phyloP scores from a whole-genome alignment of 2,113 vertebrate genomes.

The Felis chaus region DNA sequence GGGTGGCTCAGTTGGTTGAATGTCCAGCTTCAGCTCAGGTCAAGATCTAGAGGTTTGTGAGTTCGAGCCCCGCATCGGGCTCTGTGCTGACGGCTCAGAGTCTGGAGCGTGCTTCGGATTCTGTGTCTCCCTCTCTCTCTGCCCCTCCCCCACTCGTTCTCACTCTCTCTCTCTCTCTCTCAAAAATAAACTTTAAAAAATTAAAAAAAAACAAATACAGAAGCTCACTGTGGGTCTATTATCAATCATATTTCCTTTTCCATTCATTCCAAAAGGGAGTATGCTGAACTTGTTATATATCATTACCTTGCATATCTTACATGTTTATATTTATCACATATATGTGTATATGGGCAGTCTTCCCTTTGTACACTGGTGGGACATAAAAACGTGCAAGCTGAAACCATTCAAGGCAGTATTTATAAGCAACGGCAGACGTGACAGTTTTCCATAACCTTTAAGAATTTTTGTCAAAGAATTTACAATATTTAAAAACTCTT shows the following conservation, averaged over 20 bases:
- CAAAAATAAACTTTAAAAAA: background rate
- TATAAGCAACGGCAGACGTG: background rate
- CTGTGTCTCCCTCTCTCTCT: too few relatives aligned
- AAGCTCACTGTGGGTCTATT: background rate
- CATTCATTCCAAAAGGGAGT: background rate
- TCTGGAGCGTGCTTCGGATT: too few relatives aligned
- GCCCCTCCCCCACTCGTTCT: too few relatives aligned
- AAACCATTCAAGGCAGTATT: background rate
- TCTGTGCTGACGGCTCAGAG: too few relatives aligned
- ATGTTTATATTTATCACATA: background rate
- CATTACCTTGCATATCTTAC: background rate
- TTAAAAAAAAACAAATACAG: background rate
- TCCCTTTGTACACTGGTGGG: background rate
- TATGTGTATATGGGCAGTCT: background rate
- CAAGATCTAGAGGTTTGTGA: too few relatives aligned
- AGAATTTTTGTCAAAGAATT: background rate
- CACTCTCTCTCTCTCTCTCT: too few relatives aligned
- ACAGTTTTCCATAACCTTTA: background rate
- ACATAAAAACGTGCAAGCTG: background rate
- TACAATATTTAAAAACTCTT: background rate
- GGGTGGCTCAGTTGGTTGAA: too few relatives aligned
- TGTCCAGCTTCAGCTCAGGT: too few relatives aligned
- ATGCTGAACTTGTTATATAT: background rate
- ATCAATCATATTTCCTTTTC: background rate
- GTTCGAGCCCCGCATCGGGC: too few relatives aligned